Conservation (phyloP, 2,797 vertebrate species). For the Danio kyathit region DNA sequence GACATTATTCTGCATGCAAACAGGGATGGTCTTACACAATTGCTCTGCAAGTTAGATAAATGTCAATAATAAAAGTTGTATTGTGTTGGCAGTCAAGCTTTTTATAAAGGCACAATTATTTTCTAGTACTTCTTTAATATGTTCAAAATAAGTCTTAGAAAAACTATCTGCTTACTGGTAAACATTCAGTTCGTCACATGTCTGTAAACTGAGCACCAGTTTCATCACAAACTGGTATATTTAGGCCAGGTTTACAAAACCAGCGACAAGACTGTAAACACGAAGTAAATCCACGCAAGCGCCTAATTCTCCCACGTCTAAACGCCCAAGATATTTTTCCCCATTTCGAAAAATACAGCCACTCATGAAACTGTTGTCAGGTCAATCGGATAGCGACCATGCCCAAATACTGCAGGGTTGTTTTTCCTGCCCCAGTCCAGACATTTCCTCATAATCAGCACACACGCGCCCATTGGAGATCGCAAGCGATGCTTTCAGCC, state of each 20-base stretch:
- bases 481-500: not conserved
- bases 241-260: slow-evolving; percentile 1
- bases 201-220: not conserved
- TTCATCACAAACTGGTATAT: slow-evolving; percentile 1
- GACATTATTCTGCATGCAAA: not conserved
- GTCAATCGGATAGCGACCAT: slow-evolving; percentile 48
- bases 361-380: slow-evolving; percentile 55
- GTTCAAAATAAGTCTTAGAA: not conserved
- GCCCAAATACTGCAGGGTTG: slow-evolving; percentile 40
- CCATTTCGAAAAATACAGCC: slow-evolving; percentile 50
- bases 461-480: slow-evolving; percentile 5
- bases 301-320: slow-evolving; percentile 20
- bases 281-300: slow-evolving; percentile 1
- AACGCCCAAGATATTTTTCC: slow-evolving; percentile 24
- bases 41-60: not conserved
- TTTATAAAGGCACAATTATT: not conserved
- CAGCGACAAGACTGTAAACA: slow-evolving; percentile 20
- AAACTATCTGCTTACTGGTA: not conserved
- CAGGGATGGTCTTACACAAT: not conserved
- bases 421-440: slow-evolving; percentile 33
- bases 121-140: not conserved
- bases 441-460: slow-evolving; percentile 23
- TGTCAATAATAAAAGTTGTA: not conserved
- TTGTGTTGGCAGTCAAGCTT: not conserved
- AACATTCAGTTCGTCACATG: not conserved